Conservation (phyloP, 2,888 invertebrate genomes). For the Sesia apiformis region DNA sequence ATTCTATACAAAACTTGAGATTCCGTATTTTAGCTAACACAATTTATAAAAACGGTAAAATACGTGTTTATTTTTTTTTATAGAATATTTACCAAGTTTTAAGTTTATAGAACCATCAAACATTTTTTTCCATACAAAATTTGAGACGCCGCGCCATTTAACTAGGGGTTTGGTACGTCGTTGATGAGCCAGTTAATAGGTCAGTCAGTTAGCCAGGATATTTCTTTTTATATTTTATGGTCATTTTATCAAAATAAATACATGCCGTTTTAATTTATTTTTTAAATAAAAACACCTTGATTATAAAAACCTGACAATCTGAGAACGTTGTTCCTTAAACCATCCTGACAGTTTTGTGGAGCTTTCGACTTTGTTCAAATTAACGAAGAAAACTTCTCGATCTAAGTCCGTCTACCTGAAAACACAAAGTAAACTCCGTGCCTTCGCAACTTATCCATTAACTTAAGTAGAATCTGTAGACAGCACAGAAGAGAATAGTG, state of each 20-base stretch:
- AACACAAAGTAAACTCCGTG: constrained; percentile 72
- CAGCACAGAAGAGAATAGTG: constrained; percentile 56
- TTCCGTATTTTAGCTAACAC: too few species aligned
- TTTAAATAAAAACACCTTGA: constrained; percentile 11
- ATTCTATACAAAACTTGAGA: too few species aligned
- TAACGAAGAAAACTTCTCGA: constrained; percentile 71
- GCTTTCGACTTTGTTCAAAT: constrained; percentile 65
- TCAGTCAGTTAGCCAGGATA: too few species aligned
- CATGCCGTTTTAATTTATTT: background rate
- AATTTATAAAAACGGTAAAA: too few species aligned
- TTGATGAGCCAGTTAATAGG: too few species aligned
- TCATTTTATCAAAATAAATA: background rate
- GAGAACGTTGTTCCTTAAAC: constrained; percentile 39
- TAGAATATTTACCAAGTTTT: too few species aligned
- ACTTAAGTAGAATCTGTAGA: constrained; percentile 74
- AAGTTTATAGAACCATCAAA: too few species aligned
- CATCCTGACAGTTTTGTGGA: constrained; percentile 58
- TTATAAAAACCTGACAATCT: constrained; percentile 28
- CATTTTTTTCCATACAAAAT: too few species aligned
- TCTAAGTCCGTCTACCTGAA: constrained; percentile 71
- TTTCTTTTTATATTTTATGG: too few species aligned
- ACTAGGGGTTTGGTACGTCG: too few species aligned
- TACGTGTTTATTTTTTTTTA: too few species aligned
- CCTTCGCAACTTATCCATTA: constrained; percentile 73
- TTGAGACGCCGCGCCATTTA: too few species aligned